phyloP scores from a whole-genome alignment of 1,140 invertebrate genomes.

The Diorhabda elongata region DNA sequence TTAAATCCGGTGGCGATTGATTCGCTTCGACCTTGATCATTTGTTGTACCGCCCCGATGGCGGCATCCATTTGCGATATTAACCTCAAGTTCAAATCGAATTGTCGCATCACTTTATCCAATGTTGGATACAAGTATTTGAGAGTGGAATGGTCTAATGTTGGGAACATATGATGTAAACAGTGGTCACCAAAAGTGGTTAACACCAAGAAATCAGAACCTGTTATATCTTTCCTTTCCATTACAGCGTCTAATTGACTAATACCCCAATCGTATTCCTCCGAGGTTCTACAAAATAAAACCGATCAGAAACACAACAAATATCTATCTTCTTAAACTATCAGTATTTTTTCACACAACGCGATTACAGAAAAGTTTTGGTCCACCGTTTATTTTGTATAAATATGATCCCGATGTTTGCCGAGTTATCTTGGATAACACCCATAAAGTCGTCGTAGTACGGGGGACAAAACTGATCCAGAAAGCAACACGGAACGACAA shows the following conservation, averaged over 20 bases:
- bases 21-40: constrained; percentile 54
- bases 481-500: no score
- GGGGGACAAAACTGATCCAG: no score
- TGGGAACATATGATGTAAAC: constrained; percentile 77
- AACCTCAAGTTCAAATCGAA: constrained; percentile 59
- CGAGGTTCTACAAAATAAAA: constrained; percentile 25
- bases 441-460: no score
- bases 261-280: constrained; percentile 68
- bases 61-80: constrained; percentile 56
- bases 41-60: constrained; percentile 67
- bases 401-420: no score
- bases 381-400: no score
- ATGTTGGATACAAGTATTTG: constrained; percentile 59
- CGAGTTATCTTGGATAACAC: no score
- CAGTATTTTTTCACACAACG: no score
- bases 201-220: constrained; percentile 63
- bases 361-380: no score
- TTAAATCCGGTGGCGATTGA: constrained; percentile 17
- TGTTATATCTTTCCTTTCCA: constrained; percentile 68
- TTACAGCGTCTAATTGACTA: constrained; percentile 69
- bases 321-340: no score
- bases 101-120: constrained; percentile 65
- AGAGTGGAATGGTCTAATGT: constrained; percentile 73
- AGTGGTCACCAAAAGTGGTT: constrained; percentile 72
- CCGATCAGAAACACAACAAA: no score